Conservation (phyloP, 2,113 vertebrate species). For the Charina bottae region DNA sequence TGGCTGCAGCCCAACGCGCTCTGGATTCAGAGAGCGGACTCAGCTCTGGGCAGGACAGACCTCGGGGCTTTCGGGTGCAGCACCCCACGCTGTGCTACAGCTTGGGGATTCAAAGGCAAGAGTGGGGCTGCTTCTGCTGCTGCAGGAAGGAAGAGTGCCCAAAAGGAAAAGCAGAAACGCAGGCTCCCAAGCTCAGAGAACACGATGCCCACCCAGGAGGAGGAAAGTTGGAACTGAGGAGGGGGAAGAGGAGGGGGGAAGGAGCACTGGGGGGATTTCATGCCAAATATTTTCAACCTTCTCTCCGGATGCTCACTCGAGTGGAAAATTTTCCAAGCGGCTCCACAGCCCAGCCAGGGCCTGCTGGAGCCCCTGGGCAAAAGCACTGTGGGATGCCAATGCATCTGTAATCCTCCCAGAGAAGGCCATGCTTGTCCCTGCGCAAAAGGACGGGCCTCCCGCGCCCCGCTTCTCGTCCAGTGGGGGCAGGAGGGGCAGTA, state of each 20-base stretch:
- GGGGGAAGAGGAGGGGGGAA: background rate
- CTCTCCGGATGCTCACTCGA: conserved; percentile 4
- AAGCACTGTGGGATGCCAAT: background rate
- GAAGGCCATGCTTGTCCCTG: background rate
- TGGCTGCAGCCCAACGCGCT: conserved; percentile 69
- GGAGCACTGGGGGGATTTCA: background rate
- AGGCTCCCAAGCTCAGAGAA: background rate
- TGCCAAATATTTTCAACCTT: conserved; percentile 30
- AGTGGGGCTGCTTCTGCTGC: conserved; percentile 48
- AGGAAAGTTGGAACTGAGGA: background rate
- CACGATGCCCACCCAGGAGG: background rate
- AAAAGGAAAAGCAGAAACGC: background rate
- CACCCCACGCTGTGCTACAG: conserved; percentile 48
- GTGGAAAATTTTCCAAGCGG: conserved; percentile 31
- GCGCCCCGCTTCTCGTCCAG: background rate
- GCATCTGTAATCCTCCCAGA: background rate
- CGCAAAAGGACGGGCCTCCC: background rate
- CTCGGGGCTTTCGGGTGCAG: conserved; percentile 5
- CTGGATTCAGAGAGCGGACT: conserved; percentile 60
- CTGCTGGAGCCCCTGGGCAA: background rate
- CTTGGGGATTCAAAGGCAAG: conserved; percentile 57
- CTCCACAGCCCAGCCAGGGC: background rate
- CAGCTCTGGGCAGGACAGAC: conserved; percentile 65
- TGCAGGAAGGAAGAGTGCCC: conserved; percentile 42
- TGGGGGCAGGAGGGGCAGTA: too few species aligned